These are phyloP conservation scores for Orgyia antiqua DNA, from an alignment of 2,888 invertebrate genomes.

Conservation along the genomic window DNA sequence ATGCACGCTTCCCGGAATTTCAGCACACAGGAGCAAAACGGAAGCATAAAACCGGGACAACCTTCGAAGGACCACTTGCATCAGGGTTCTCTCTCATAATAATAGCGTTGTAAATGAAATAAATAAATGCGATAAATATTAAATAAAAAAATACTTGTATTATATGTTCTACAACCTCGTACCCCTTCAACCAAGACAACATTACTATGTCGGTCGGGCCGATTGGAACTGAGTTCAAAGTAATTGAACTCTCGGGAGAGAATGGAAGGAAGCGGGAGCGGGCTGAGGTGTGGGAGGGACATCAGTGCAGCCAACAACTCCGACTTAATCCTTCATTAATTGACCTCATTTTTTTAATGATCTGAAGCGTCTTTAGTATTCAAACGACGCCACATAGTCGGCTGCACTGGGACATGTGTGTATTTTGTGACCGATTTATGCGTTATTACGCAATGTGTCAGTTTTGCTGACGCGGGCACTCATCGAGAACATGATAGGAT, in stretches of 20 bases:
- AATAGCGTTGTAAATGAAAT: constrained; percentile 66
- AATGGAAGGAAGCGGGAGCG: constrained; percentile 19
- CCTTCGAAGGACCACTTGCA: constrained; percentile 76
- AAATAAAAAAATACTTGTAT: constrained; percentile 67
- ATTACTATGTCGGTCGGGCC: constrained; percentile 60
- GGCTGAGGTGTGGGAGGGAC: constrained; percentile 27
- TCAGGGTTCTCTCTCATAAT: constrained; percentile 51
- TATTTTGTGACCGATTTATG: constrained; percentile 37
- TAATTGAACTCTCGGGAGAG: constrained; percentile 59
- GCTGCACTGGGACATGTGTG: constrained; percentile 40
- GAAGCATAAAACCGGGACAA: constrained; percentile 79
- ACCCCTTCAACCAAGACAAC: constrained; percentile 74
- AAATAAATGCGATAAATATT: constrained; percentile 75
- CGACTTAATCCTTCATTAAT: constrained; percentile 66
- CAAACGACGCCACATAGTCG: constrained; percentile 47
- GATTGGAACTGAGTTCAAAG: constrained; percentile 52
- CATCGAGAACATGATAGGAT: constrained; percentile 14
- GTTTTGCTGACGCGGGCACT: constrained; percentile 15
- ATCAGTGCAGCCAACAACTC: constrained; percentile 57
- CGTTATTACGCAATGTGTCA: constrained; percentile 9
- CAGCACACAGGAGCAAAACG: constrained; percentile 63
- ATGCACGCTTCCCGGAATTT: constrained; percentile 66
- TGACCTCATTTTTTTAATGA: constrained; percentile 68
- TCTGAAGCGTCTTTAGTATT: constrained; percentile 38
- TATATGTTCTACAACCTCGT: constrained; percentile 72